Evolutionary conservation across 2,888 invertebrate species (phyloP), one percentile per base, ranked within the genome.

Genomic region (Odiellus spinosus): DNA sequence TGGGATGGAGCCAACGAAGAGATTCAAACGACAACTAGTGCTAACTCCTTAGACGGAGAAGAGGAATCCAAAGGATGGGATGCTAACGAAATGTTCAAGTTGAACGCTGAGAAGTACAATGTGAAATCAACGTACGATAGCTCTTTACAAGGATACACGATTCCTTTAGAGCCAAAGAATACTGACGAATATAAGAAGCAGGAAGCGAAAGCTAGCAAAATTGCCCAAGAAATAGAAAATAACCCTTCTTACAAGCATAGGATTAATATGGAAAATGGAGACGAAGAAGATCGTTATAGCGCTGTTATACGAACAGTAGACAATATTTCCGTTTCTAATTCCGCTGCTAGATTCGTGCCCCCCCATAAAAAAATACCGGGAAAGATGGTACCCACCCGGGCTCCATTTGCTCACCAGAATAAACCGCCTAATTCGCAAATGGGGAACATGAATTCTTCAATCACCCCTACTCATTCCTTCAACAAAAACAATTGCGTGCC

Each of bases 51-150:
- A 17, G 45, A 50, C 10, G 50, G 40, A 26, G 46, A 44, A 47
- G 47, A 46, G 3, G 46, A 47, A 26, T 26, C 26, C 8, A 90
- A 90, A 71, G 95, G 95, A 49, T 96, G 96, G 95, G 87, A 91
- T 71, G 82, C 83, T 2, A 79, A 82, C 66, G 93, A 95, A 58
- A 96, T 96, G 95, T 96, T 96, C 69, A 75, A 80, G 55, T 85
- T 81, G 65, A 95, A 95, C 69, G 86, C 87, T 65, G 76, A 78
- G 63, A 76, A 82, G 55, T 93, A 91, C 67, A 90, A 93, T 46
- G 87, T 95, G 10, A 80, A 80, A 60, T 84, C 90, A 56, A 87
- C 87, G 2, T 96, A 85, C 65, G 88, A 90, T 63, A 84, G 88
- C 60, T 80, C 82, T 52, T 68, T 96, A 57, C 74, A 80, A n/a